Evolutionary conservation across 2,888 invertebrate genomes (phyloP).

Genomic region (Dyspetes luteomarginatus): DNA sequence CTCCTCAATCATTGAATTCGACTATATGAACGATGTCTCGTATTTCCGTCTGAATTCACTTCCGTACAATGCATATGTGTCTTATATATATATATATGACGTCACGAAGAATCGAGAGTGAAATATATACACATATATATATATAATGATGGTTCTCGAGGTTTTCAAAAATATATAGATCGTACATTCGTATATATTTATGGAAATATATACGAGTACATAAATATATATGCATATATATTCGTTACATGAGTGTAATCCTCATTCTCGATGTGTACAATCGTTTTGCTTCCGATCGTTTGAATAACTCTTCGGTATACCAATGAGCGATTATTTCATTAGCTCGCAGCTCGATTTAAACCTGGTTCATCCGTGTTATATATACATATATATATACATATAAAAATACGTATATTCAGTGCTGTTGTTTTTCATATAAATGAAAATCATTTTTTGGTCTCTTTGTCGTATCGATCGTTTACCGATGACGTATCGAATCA

Average conservation of each 20-base stretch:
- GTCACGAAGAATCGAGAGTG: too few species aligned
- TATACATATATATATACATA: neutral
- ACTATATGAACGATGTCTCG: neutral
- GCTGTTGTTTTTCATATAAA: neutral
- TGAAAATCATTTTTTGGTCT: neutral
- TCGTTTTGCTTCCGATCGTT: conserved; percentile 48
- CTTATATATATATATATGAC: too few species aligned
- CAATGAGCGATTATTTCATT: conserved; percentile 62
- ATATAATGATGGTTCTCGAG: neutral
- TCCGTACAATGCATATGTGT: neutral
- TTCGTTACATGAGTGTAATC: neutral
- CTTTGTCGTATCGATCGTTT: neutral
- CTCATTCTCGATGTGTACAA: conserved; percentile 17
- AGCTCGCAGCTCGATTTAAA: conserved; percentile 17
- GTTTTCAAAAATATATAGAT: conserved; percentile 20
- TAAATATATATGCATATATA: conserved; percentile 15
- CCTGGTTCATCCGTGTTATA: neutral
- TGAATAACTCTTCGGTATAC: conserved; percentile 47
- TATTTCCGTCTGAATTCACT: neutral
- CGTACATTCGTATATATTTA: neutral
- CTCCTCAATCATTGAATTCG: neutral
- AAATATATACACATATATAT: neutral
- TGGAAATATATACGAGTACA: conserved; percentile 12
- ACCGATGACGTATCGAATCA: neutral
- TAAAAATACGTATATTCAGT: neutral